Evolutionary conservation across 2,888 invertebrate genomes (phyloP), one percentile per base, ranked within the genome.

Genomic region (Conistra vaccinii): DNA sequence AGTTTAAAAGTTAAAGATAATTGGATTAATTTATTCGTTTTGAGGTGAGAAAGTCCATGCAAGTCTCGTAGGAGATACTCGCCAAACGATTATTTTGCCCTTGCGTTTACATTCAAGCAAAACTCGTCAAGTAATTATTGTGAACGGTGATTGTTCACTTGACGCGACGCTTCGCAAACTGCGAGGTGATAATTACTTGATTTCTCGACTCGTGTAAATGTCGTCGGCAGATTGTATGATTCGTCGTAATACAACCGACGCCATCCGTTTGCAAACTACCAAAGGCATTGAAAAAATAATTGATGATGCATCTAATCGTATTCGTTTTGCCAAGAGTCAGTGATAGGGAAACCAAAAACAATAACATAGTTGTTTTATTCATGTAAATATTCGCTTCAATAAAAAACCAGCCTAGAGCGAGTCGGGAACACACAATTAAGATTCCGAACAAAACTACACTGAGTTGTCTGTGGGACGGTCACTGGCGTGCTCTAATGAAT

Each of bases 1-100:
- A 48, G 26, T 32, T 20, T 61, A 51, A 5, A 45, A 42, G 12
- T 45, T 60, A 61, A 26, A 32, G 10, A 32, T 73, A 5, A 32
- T 17, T 69, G 23, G 39, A 32, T 51, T 63, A 10, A 60, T 45
- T 62, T 29, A 60, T 73, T 72, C 12, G 10, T 48, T 58, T 48
- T 39, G 14, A 48, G n/a, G 20, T 32, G 42, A 23, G 14, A 45
- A 53, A 42, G 0, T n/a, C 20, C 20, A 71, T 42, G 32, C 32
- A 32, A 68, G 14, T 42, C 20, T 42, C 32, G 9, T 55, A 55
- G 20, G n/a, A n/a, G 20, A 32, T 39, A 42, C 60, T 39, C 17
- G 29, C 14, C 39, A 29, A 6, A 7, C 9, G 35, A 39, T 58
- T 58, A 67, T 20, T 2, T 9, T 20, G 57, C 20, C 57, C 58